Percentiles rank a stretch among this genome's conserved stretches.
phyloP scores from a whole-genome alignment of 2,113 vertebrate genomes.

The Colistium nudipinnis region DNA sequence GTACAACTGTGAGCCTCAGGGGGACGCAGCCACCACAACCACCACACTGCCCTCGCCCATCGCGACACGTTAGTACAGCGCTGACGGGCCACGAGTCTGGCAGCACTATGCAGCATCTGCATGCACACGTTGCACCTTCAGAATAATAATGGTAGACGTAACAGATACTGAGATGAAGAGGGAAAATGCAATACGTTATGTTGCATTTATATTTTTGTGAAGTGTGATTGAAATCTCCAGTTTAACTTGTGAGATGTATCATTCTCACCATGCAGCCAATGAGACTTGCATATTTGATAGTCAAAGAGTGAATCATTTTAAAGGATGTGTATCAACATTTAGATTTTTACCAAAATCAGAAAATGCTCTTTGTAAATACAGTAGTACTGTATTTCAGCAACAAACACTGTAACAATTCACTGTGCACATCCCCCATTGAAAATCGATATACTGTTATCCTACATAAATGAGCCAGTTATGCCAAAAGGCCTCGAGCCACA shows the following conservation, averaged over 20 bases:
- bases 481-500: neutral
- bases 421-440: neutral
- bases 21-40: neutral
- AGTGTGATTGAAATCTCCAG: neutral
- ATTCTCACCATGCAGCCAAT: neutral
- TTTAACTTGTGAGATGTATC: no score
- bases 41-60: neutral
- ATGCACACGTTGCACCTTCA: neutral
- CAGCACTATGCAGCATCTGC: neutral
- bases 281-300: no score
- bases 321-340: neutral
- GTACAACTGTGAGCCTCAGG: neutral
- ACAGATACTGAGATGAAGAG: neutral
- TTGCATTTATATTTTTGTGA: neutral
- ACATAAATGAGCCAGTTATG: neutral
- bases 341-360: no score
- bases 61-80: slow-evolving; percentile 4
- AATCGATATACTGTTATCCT: neutral
- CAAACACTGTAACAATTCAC: neutral
- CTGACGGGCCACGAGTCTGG: neutral
- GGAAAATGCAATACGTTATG: no score
- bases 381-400: no score
- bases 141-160: neutral
- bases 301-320: no score
- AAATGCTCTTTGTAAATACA: no score